Evolutionary conservation across 2,888 invertebrate genomes (phyloP), one percentile per base, ranked within the genome.

Genomic region (Uloborus plumipes): DNA sequence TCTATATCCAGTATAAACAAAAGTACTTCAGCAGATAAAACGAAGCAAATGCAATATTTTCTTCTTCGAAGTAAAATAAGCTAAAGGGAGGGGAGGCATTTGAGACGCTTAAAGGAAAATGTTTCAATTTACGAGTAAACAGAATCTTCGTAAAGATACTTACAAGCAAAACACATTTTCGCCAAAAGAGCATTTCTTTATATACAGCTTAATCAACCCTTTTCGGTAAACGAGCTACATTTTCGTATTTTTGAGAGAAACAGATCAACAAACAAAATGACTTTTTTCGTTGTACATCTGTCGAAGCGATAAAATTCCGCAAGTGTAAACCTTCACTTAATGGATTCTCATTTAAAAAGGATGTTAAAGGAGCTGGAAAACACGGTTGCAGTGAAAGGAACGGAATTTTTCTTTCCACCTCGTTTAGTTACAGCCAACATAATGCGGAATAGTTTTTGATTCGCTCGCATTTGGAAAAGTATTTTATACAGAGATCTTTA

Each of bases 181-280:
- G 55, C 18, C 66, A 73, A 79, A 49, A 53, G 62, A 73, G 73
- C 22, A 73, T 73, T 80, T 71, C 13, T 26, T 59, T 74, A 75
- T 81, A 74, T 70, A 75, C 50, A 61, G 74, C 74, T 81, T 81
- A 81, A 81, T 81, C 80, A 74, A 81, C 74, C 74, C 74, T 75
- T 73, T 75, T 81, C 65, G 15, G 73, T 39, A 74, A 65, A 65
- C 64, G 77, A 74, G 74, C 50, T 55, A 64, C 74, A 70, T 80
- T 73, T 73, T 69, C 59, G 55, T 47, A 72, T 58, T 74, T 70
- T 62, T 31, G 62, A 16, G n/a, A 59, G 69, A 67, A 80, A 70
- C 61, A 75, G 64, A 73, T 72, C 80, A 69, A 58, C 62, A 74
- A 81, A 70, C 69, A 70, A 74, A 75, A 69, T 58, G 76, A 76